Percentiles rank a stretch among this genome's conserved stretches.
Evolutionary conservation across 2,113 vertebrate species (phyloP).

Genomic region (Petroica traversi): DNA sequence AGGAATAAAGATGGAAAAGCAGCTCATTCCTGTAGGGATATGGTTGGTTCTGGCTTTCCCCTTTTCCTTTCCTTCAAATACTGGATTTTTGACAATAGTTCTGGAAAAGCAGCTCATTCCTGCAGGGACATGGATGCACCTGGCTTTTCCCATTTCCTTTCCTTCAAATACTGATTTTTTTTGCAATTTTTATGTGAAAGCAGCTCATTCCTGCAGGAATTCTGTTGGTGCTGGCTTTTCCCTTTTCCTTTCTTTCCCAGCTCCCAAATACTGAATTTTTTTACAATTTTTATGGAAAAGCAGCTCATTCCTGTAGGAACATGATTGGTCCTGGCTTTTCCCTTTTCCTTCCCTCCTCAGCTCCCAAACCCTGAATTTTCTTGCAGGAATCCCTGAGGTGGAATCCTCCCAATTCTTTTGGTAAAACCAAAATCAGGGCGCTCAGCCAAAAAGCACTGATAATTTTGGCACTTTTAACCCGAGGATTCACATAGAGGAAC

Average conservation of each 20-base stretch:
- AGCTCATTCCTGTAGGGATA: accelerated
- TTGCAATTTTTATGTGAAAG: not conserved
- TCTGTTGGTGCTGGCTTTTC: not conserved
- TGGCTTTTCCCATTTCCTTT: not conserved
- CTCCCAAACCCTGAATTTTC: not conserved
- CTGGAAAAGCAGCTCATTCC: not conserved
- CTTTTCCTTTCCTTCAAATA: not conserved
- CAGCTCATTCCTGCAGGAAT: not conserved
- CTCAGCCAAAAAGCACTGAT: not conserved
- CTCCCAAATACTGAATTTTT: not conserved
- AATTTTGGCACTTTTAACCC: not conserved
- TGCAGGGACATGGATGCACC: accelerated
- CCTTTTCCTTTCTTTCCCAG: not conserved
- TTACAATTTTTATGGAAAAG: not conserved
- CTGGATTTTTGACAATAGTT: not conserved
- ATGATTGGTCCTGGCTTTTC: not conserved
- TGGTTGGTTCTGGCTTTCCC: not conserved
- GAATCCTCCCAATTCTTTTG: not conserved
- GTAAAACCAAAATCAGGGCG: not conserved
- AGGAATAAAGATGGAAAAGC: not conserved
- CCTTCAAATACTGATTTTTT: not conserved
- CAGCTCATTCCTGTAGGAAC: not conserved
- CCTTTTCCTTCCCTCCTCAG: not conserved
- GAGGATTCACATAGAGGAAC: not conserved
- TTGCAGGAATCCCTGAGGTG: not conserved